Evolutionary conservation across 2,888 invertebrate species (phyloP).

Genomic region (Rosalia funebris): DNA sequence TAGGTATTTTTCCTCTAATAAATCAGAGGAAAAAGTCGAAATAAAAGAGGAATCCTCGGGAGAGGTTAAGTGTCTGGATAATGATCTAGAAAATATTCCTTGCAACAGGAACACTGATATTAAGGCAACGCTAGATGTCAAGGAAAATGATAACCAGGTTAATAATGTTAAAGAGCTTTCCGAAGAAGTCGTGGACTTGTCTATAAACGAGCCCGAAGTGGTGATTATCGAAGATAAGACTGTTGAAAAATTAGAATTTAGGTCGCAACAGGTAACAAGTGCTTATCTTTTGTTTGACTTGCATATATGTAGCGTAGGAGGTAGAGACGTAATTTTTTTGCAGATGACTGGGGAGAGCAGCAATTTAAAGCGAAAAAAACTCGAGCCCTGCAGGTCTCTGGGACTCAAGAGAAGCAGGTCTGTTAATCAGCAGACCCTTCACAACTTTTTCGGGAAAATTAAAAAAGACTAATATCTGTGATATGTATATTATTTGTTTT

Average conservation of each 20-base stretch:
- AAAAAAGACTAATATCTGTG: slow-evolving; percentile 20
- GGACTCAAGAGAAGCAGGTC: slow-evolving; percentile 39
- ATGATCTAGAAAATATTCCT: not conserved
- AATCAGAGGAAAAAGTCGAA: not conserved
- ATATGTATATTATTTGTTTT: slow-evolving; percentile 8
- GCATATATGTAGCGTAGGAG: too few species aligned
- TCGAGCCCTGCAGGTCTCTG: slow-evolving; percentile 38
- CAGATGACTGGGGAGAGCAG: slow-evolving; percentile 16
- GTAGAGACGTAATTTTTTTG: too few species aligned
- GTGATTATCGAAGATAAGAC: not conserved
- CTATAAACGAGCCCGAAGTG: not conserved
- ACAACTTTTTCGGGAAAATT: slow-evolving; percentile 41
- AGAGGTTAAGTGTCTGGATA: slow-evolving; percentile 4
- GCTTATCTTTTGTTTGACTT: too few species aligned
- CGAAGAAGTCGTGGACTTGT: not conserved
- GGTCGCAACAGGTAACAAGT: not conserved
- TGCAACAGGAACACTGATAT: not conserved
- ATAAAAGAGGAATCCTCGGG: not conserved
- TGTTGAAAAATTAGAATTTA: not conserved
- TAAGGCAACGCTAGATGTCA: not conserved
- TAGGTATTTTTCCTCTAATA: slow-evolving; percentile 66
- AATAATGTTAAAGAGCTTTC: not conserved
- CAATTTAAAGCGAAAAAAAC: slow-evolving; percentile 35
- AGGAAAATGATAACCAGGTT: not conserved
- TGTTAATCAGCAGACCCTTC: slow-evolving; percentile 41